Percentiles rank a stretch among this genome's conserved stretches.
Conservation (phyloP, 2,113 vertebrate genomes). For the Corythornis cristatus region DNA sequence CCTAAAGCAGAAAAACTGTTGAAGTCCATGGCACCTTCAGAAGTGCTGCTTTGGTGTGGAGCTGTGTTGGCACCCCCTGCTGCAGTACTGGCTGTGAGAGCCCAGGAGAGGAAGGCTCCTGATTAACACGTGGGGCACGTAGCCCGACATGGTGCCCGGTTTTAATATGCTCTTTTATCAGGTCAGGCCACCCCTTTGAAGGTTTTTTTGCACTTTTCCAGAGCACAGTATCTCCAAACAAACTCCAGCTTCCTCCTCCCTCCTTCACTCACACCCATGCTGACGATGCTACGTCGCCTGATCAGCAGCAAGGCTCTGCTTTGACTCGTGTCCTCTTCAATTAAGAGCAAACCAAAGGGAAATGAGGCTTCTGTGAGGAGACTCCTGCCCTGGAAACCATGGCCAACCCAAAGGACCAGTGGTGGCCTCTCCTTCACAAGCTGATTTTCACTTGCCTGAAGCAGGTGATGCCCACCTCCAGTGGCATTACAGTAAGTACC, state of each 20-base stretch:
- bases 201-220: not conserved
- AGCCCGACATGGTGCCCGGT: not conserved
- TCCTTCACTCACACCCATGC: not conserved
- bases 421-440: not conserved
- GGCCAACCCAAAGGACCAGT: not conserved
- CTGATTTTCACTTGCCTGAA: not conserved
- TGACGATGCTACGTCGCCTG: not conserved
- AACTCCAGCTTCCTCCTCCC: not conserved
- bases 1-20: not conserved
- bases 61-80: not conserved
- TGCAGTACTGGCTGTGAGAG: not conserved
- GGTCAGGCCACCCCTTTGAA: not conserved
- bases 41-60: not conserved
- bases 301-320: not conserved
- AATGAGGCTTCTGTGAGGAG: not conserved
- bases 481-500: not conserved
- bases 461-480: not conserved
- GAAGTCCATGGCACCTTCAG: not conserved
- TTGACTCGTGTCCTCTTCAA: not conserved
- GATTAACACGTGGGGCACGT: not conserved
- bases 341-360: not conserved
- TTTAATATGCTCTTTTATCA: slow-evolving; percentile 15
- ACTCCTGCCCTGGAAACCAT: not conserved
- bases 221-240: not conserved
- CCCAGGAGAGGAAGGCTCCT: not conserved